Conservation (phyloP, 1,140 invertebrate species). For the Drosophila paulistorum region DNA sequence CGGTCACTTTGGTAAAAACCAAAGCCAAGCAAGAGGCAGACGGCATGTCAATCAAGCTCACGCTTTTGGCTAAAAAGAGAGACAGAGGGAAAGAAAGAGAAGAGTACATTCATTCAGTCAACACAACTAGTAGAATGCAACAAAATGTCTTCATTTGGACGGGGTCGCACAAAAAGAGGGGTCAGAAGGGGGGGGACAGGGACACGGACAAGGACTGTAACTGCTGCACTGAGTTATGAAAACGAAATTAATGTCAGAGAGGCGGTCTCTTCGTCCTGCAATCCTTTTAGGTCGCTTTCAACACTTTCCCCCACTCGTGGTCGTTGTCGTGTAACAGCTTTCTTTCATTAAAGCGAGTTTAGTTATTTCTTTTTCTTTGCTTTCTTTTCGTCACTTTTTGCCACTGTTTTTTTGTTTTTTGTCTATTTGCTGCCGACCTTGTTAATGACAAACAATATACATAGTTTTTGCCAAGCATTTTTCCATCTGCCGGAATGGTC, state of each 20-base stretch:
- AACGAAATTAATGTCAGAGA: conserved; percentile 76
- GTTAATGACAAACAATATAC: conserved; percentile 80
- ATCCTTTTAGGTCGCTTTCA: conserved; percentile 1
- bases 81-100: conserved; percentile 11
- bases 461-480: conserved; percentile 68
- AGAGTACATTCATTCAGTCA: conserved; percentile 17
- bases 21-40: conserved; percentile 61
- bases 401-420: neutral
- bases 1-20: conserved; percentile 59
- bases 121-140: conserved; percentile 39
- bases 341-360: conserved; percentile 67
- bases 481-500: conserved; percentile 62
- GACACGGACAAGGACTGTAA: conserved; percentile 18
- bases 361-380: conserved; percentile 42
- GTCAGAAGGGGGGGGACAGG: neutral
- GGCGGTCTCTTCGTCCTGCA: conserved; percentile 18
- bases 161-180: conserved; percentile 12
- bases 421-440: conserved; percentile 49
- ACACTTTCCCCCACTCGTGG: conserved; percentile 11
- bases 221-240: conserved; percentile 66
- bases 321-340: conserved; percentile 51
- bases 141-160: conserved; percentile 75
- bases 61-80: conserved; percentile 44
- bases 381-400: conserved; percentile 39
- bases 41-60: conserved; percentile 75